These are phyloP conservation scores for Henicopernis longicauda DNA, from an alignment of 2,113 vertebrate species.

Conservation along the genomic window DNA sequence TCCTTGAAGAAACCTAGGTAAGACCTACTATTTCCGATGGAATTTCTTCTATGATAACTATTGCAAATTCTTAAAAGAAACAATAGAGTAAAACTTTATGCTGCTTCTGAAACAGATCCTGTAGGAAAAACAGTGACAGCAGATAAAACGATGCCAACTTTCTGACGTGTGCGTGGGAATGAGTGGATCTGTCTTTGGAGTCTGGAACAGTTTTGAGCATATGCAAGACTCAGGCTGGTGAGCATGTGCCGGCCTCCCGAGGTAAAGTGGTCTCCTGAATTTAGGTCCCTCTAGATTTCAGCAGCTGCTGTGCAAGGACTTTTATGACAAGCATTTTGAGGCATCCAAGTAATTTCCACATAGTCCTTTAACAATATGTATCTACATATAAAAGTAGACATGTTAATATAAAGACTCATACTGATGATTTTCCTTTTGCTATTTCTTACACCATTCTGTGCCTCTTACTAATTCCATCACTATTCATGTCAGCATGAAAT, in stretches of 20 bases:
- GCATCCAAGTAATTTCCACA: background rate
- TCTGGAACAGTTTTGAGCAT: background rate
- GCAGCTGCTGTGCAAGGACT: background rate
- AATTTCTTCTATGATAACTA: background rate
- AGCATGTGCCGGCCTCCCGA: background rate
- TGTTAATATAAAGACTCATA: background rate
- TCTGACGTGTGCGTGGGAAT: background rate
- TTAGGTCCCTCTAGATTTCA: background rate
- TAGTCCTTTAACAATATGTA: background rate
- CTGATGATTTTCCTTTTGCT: background rate
- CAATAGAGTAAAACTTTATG: background rate
- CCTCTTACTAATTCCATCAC: background rate
- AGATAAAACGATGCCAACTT: background rate
- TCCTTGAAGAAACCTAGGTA: background rate
- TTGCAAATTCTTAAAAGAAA: background rate
- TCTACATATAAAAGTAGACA: background rate
- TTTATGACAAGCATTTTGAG: background rate
- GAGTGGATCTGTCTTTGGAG: background rate
- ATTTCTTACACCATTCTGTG: background rate
- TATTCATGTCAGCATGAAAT: background rate
- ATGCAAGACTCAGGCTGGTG: background rate
- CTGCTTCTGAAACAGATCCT: background rate
- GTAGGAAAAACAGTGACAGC: background rate
- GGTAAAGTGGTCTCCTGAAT: background rate
- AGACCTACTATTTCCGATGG: background rate